These are phyloP conservation scores for Passerculus sandwichensis DNA, from an alignment of 2,797 vertebrate genomes.

Conservation along the genomic window DNA sequence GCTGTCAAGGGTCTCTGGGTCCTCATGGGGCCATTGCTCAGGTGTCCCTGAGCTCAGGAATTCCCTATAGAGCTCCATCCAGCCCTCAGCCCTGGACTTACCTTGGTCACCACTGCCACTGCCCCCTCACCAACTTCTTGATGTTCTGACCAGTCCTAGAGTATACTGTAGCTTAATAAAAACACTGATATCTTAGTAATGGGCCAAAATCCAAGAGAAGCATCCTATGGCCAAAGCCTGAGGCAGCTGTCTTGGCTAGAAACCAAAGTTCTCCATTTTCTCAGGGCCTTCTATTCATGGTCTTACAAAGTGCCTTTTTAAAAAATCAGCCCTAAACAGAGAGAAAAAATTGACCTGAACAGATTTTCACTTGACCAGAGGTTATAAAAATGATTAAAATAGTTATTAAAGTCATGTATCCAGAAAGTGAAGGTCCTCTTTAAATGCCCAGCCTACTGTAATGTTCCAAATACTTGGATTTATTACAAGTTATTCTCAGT, in stretches of 20 bases:
- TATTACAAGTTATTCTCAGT: neutral
- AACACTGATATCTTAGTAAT: neutral
- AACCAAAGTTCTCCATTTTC: neutral
- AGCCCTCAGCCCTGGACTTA: neutral
- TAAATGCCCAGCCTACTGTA: neutral
- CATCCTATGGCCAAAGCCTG: neutral
- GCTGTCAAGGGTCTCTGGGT: no score
- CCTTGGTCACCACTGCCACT: neutral
- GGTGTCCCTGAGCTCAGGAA: neutral
- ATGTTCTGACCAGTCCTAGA: neutral
- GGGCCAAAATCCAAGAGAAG: neutral
- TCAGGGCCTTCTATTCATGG: neutral
- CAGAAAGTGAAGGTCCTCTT: neutral
- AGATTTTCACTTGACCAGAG: neutral
- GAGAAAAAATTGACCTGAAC: neutral
- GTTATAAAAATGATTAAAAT: neutral
- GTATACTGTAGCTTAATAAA: neutral
- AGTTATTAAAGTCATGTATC: neutral
- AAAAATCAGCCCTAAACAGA: neutral
- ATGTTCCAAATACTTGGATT: neutral
- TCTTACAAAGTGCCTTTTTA: neutral
- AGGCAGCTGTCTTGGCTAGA: neutral
- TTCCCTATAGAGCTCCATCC: fast-evolving
- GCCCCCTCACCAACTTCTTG: neutral
- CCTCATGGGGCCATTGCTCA: neutral